Base-by-base conservation (phyloP, 2,113 vertebrate genomes). In the Thymallus thymallus region DNA sequence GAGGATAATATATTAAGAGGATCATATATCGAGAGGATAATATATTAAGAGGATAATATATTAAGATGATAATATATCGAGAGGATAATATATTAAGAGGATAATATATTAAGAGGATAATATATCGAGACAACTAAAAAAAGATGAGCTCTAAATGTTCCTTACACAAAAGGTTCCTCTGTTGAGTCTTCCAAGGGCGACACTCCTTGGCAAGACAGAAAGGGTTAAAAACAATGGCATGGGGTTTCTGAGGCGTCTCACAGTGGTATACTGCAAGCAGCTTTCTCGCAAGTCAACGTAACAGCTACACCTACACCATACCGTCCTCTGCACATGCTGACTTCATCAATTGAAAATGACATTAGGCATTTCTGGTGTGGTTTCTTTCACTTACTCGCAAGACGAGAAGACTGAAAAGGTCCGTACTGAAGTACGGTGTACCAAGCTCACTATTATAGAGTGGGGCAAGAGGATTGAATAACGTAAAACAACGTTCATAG, bases 201-300 rank as follows among this genome's bases (percentile, higher is more conserved):
- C 85, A 81, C 76, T 84, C 77, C 77, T 79, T 76, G 71, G 86
- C 81, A 82, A 26, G 65, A 80, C 81, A 88, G 87, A 87, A 82
- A 13, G 10, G 13, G 12, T 0, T 9, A 13, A 3, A 46, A 87
- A 91, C 88, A 86, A 88, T 84, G 81, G 85, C 82, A 83, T 20
- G 78, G 75, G 78, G 84, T 84, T 83, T 89, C 83, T 82, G 83
- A 89, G 84, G 88, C 81, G 77, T 88, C 12, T 46, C 45, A 13
- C 13, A 2, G 45, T 87, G 80, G 81, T 82, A 85, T 80, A 83
- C 77, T 81, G 82, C 79, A 82, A 85, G 87, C 87, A 88, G 88
- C 85, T 81, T 22, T 81, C 80, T 87, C 87, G 75, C 85, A 86
- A 88, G 88, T 91, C 88, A 89, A 87, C 85, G 87, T 83, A 92